phyloP scores from a whole-genome alignment of 2,113 vertebrate species.

The Prietella phreatophila region DNA sequence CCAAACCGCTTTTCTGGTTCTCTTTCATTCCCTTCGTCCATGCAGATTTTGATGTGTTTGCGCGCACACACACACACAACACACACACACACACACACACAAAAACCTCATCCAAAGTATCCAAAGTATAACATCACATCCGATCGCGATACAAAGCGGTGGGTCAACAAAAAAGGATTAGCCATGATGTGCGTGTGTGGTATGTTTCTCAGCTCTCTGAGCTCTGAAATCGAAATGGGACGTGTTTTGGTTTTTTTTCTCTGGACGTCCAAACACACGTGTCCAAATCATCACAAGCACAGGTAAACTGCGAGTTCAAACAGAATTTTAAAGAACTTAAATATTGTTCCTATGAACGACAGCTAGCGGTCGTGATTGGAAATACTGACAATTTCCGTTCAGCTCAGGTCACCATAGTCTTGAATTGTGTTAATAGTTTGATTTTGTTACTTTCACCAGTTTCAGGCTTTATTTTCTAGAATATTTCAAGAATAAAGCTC shows the following conservation, averaged over 20 bases:
- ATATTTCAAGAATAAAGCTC: background rate
- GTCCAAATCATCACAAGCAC: background rate
- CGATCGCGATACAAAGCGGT: background rate
- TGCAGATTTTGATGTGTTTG: background rate
- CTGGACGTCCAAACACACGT: background rate
- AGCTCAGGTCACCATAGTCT: background rate
- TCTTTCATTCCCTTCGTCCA: background rate
- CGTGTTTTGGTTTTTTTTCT: too few relatives aligned
- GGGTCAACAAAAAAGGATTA: background rate
- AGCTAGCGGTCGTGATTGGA: background rate
- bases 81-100: too few relatives aligned
- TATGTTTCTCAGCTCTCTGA: background rate
- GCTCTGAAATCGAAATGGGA: background rate
- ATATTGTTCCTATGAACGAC: background rate
- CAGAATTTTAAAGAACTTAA: background rate
- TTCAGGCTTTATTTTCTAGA: background rate
- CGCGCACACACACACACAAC: too few relatives aligned
- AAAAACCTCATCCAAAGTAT: background rate
- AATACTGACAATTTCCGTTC: background rate
- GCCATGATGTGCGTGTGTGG: background rate
- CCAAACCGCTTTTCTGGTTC: constrained; percentile 14
- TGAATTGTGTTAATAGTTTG: background rate
- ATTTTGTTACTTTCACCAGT: background rate
- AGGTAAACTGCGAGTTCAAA: background rate
- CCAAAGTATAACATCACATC: background rate